Percentiles rank a stretch among this genome's conserved stretches.
Conservation (phyloP, 1,140 invertebrate species). For the Nebria ingens region DNA sequence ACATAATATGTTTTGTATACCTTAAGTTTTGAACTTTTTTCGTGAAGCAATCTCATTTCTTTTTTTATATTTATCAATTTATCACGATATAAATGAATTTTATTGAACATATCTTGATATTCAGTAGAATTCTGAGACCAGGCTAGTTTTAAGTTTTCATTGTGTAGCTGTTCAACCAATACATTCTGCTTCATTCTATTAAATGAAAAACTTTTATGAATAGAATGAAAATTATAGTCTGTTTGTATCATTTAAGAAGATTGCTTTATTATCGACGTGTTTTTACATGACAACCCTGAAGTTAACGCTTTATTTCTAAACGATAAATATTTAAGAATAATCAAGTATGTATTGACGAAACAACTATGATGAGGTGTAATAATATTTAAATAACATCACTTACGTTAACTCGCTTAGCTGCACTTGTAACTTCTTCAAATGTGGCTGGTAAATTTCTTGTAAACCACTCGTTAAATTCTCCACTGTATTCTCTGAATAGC, state of each 20-base stretch:
- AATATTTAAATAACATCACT: too few species aligned
- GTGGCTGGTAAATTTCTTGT: slow-evolving; percentile 8
- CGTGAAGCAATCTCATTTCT: slow-evolving; percentile 20
- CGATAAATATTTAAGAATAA: too few species aligned
- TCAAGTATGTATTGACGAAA: too few species aligned
- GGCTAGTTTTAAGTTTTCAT: slow-evolving; percentile 23
- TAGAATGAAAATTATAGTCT: not conserved
- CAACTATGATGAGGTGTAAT: too few species aligned
- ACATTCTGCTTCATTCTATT: slow-evolving; percentile 20
- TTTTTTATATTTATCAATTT: slow-evolving; percentile 21
- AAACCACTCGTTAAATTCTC: slow-evolving; percentile 9
- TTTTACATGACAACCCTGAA: not conserved
- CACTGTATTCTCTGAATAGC: not conserved
- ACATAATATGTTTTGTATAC: slow-evolving; percentile 2
- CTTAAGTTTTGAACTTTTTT: slow-evolving; percentile 21
- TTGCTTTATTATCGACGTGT: not conserved
- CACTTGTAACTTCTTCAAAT: slow-evolving; percentile 4
- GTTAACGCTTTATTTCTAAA: too few species aligned
- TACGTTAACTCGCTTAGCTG: slow-evolving; percentile 16
- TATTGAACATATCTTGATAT: slow-evolving; percentile 19
- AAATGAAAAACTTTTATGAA: not conserved
- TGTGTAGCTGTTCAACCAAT: slow-evolving; percentile 20
- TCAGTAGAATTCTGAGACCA: slow-evolving; percentile 21
- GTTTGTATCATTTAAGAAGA: not conserved
- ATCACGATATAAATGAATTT: slow-evolving; percentile 17